A percentile compares a stretch with the other conserved stretches of the same genome.
These are phyloP conservation scores for Aphodius granarius DNA, from an alignment of 2,888 invertebrate genomes.

Conservation along the genomic window DNA sequence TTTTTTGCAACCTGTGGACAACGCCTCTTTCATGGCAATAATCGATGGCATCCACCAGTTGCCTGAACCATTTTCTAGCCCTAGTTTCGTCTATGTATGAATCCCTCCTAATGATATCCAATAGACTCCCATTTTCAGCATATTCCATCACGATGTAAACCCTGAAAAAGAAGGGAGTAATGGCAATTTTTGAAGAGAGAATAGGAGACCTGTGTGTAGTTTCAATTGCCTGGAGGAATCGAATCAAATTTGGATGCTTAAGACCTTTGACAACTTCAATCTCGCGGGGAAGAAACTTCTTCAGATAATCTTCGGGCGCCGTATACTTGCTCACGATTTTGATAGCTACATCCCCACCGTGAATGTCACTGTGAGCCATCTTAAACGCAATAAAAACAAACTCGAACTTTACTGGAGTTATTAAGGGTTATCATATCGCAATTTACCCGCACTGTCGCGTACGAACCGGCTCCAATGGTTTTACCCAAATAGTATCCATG, in stretches of 20 bases:
- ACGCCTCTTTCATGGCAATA: constrained; percentile 80
- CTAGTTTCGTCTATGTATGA: constrained; percentile 70
- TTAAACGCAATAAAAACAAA: constrained; percentile 48
- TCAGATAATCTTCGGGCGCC: constrained; percentile 78
- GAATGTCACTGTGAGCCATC: constrained; percentile 74
- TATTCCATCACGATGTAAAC: constrained; percentile 85
- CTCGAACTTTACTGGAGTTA: constrained; percentile 33
- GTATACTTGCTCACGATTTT: constrained; percentile 84
- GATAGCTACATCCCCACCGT: constrained; percentile 74
- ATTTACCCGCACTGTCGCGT: constrained; percentile 76
- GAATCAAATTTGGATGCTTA: constrained; percentile 76
- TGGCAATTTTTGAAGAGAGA: neutral
- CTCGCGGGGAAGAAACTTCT: constrained; percentile 79
- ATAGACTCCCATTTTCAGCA: constrained; percentile 77
- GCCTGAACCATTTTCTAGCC: constrained; percentile 71
- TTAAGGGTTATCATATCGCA: constrained; percentile 2
- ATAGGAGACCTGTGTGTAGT: constrained; percentile 72
- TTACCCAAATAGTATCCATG: constrained; percentile 77
- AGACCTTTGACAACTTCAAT: constrained; percentile 81
- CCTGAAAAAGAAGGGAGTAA: constrained; percentile 50
- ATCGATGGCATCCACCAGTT: constrained; percentile 72
- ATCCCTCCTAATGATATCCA: constrained; percentile 75
- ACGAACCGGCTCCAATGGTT: constrained; percentile 80
- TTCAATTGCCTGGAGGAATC: constrained; percentile 82
- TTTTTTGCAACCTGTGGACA: constrained; percentile 67